Evolutionary conservation across 2,113 vertebrate genomes (phyloP), one percentile per base, ranked within the genome.

Genomic region (Capreolus pygargus): DNA sequence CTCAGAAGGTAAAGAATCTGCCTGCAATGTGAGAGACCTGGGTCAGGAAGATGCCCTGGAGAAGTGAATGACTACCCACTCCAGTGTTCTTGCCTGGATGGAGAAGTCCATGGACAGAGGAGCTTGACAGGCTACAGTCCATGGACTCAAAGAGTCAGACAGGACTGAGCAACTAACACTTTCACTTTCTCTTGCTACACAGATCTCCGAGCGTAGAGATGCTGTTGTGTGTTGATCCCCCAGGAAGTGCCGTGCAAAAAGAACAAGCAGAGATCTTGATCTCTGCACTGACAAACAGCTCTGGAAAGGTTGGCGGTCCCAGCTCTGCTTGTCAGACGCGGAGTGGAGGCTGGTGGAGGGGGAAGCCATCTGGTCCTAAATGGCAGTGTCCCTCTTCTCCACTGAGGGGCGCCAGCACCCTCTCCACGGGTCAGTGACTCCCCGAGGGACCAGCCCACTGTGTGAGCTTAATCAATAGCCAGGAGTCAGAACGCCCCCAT

Each of bases 371-470:
- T 27, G 5, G 6, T 43, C 30, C 5, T 2, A 39, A 36, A 19
- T 33, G 52, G 58, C 85, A 94, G 12, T 92, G 45, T 55, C 17
- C 33, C 13, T 2, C 9, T 28, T 6, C 30, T 54, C 96, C 96
- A 95, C 97, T 82, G 67, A 1, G 79, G 36, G 96, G 97, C 81
- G n/a, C 95, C 95, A 96, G 60, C 54, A 16, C 79, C 83, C 86
- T 95, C 95, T 79, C 58, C n/a, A 50, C 12, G 21, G 39, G 25
- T n/a, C 21, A 6, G 47, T 7, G 3, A 70, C 19, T 21, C 27
- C 45, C 14, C 7, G 6, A 67, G 21, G 3, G 5, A 7, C 52
- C 13, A 5, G 9, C 1, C 13, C 13, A 0, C 1, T 3, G 17
- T 13, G 15, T 6, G 8, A 16, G 23, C 74, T 45, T 6, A 3